Percentiles rank a stretch among this genome's conserved stretches.
Evolutionary conservation across 2,888 invertebrate species (phyloP).

Genomic region (Ophion costatus): DNA sequence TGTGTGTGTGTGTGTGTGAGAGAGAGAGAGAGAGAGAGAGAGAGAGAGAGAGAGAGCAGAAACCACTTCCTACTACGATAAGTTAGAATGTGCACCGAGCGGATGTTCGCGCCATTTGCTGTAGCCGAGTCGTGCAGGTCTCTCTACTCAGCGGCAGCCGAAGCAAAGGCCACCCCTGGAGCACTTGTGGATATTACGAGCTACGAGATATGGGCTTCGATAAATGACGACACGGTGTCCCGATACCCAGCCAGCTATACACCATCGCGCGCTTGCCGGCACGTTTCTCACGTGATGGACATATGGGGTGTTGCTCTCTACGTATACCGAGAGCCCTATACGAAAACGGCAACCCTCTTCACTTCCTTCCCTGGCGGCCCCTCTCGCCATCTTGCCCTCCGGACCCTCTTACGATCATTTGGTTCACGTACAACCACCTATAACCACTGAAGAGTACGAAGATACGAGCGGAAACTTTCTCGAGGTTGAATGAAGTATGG

Average conservation of each 20-base stretch:
- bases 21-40: conserved; percentile 11
- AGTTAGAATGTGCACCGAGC: conserved; percentile 80
- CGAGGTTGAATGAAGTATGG: conserved; percentile 31
- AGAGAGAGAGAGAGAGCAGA: conserved; percentile 34
- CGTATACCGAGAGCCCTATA: conserved; percentile 12
- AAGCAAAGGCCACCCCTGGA: conserved; percentile 26
- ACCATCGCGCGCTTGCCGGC: conserved; percentile 62
- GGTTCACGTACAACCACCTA: conserved; percentile 17
- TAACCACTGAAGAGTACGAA: conserved; percentile 34
- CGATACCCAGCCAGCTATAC: conserved; percentile 66
- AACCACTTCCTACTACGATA: conserved; percentile 81
- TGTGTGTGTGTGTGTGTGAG: no score
- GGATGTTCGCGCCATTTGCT: conserved; percentile 83
- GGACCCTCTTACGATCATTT: not conserved
- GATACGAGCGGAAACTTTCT: conserved; percentile 45
- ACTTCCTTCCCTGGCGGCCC: not conserved
- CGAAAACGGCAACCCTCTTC: conserved; percentile 44
- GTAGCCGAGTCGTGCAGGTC: conserved; percentile 66
- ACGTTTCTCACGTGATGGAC: conserved; percentile 74
- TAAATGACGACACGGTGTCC: conserved; percentile 70
- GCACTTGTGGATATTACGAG: conserved; percentile 45
- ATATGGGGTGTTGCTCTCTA: conserved; percentile 56
- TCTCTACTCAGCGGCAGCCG: conserved; percentile 28
- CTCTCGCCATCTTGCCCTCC: conserved; percentile 19
- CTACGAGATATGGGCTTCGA: conserved; percentile 58